Evolutionary conservation across 2,113 vertebrate genomes (phyloP), one percentile per base, ranked within the genome.

Genomic region (Pygoscelis antarcticus): DNA sequence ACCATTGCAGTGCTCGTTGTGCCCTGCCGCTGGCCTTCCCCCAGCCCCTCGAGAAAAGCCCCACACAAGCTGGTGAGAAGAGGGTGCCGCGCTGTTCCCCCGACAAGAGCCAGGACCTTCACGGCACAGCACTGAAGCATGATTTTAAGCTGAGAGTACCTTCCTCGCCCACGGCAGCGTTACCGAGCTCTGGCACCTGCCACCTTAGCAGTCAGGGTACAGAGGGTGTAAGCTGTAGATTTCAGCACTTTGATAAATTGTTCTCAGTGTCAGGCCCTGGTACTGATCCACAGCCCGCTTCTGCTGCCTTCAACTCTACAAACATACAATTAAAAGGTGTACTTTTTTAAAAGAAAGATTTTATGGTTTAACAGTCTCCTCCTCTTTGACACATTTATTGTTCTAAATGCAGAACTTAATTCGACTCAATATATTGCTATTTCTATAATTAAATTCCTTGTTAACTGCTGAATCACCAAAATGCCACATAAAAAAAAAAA

Each of bases 1-100:
- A 29, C 12, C 27, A 6, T 0, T 29, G 55, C 13, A 2, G 1
- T 27, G 26, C 17, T 38, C n/a, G 8, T 0, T 25, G 7, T 11
- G 17, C 6, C 27, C 29, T 61, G 11, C 26, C 5, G 3, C 46
- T 47, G 30, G 10, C 13, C 19, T 64, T 55, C 36, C 44, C 30
- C 13, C 57, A 0, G 3, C 10, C 5, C 16, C 49, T 30, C 1
- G 2, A 52, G 44, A 29, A 32, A 72, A 83, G 54, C 36, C 25
- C 32, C 30, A 22, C 2, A 3, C 10, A 22, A 44, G 7, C 8
- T 34, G 36, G 11, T 42, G 34, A 29, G 49, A 60, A 76, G 10
- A 1, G 3, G 10, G 13, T n/a, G 19, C 29, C 3, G 2, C 46
- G 44, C 52, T 60, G 2, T 4, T 58, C 3, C 9, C 29, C 10